Evolutionary conservation across 2,797 vertebrate species (phyloP).

Genomic region (Atherinosoma microstoma): DNA sequence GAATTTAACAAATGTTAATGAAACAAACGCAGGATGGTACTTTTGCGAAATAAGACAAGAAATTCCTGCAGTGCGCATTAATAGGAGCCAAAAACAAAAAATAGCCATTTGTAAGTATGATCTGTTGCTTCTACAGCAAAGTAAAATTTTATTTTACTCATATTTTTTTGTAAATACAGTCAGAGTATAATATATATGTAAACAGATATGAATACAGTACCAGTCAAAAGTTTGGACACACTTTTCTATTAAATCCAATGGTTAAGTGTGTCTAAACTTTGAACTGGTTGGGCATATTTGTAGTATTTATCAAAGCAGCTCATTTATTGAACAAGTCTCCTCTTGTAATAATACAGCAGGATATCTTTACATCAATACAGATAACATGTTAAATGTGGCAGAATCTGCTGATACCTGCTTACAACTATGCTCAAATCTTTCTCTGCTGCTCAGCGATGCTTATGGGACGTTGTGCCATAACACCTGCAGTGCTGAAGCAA

Average conservation of each 20-base stretch:
- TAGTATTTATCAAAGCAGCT: background rate
- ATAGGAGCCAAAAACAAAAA: accelerated
- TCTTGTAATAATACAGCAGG: background rate
- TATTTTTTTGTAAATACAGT: background rate
- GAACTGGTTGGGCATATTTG: too few species aligned
- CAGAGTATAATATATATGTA: background rate
- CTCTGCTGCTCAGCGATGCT: background rate
- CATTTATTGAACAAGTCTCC: background rate
- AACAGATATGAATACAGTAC: background rate
- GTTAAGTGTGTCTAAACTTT: too few species aligned
- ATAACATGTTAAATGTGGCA: background rate
- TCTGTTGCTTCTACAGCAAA: background rate
- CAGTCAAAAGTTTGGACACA: too few species aligned
- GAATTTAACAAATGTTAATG: background rate
- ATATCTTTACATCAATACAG: background rate
- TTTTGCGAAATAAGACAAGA: slow-evolving; percentile 25
- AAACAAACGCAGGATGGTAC: slow-evolving; percentile 52
- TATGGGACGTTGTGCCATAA: background rate
- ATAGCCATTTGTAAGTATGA: slow-evolving; percentile 73
- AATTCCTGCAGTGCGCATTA: accelerated
- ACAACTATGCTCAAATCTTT: background rate
- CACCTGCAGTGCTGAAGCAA: background rate
- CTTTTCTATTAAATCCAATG: too few species aligned
- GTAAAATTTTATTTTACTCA: accelerated
- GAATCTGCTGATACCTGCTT: background rate